Conservation (phyloP, 92 coral and sea anemone genomes). For the Pocillopora meandrina region DNA sequence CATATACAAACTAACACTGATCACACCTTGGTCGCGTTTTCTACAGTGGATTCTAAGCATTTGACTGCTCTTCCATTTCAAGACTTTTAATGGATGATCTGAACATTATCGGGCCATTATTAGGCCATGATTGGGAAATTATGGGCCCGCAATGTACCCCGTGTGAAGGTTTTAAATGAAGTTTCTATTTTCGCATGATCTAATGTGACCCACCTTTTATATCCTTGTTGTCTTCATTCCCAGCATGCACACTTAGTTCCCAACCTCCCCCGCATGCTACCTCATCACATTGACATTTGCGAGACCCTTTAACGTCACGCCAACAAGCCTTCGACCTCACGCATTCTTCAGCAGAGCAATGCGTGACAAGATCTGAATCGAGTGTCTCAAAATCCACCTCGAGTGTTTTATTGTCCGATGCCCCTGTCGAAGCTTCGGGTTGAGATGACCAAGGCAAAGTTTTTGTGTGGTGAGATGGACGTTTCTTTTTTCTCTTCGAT, state of each 20-base stretch:
- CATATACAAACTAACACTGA: no score
- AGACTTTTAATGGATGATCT: no score
- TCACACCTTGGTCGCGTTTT: no score
- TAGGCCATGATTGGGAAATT: no score
- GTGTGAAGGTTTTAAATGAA: no score
- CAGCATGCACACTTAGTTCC: background rate
- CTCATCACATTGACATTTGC: conserved; percentile 1
- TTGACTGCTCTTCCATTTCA: no score
- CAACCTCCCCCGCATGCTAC: background rate
- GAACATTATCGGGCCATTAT: no score
- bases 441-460: background rate
- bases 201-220: conserved; percentile 5
- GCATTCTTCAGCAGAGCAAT: conserved; percentile 23
- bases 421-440: background rate
- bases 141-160: no score
- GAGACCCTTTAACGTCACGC: conserved; percentile 14
- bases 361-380: background rate
- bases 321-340: conserved; percentile 5
- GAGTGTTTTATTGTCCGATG: background rate
- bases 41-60: no score
- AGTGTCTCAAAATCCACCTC: background rate
- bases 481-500: conserved; percentile 7
- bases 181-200: background rate
- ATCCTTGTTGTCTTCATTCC: background rate
- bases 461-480: background rate